A percentile compares a stretch with the other conserved stretches of the same genome.
These are phyloP conservation scores for Microplitis manilae DNA, from an alignment of 2,888 invertebrate genomes.

Conservation along the genomic window DNA sequence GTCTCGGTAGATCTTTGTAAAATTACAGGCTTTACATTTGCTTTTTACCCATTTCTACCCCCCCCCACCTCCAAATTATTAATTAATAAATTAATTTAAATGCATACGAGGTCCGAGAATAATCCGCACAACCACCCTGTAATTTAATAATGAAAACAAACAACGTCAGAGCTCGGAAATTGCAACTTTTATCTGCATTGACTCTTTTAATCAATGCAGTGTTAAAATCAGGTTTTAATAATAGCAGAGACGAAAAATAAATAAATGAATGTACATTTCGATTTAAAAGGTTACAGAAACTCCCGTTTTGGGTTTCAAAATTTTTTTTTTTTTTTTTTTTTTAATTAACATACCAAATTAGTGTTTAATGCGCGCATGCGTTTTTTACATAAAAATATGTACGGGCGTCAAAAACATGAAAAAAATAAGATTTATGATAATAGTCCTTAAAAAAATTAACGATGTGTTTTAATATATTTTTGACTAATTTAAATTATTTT, in stretches of 20 bases:
- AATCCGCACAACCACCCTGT: background rate
- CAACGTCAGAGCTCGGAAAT: background rate
- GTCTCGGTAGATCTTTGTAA: constrained; percentile 43
- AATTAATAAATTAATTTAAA: background rate
- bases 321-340: too few relatives aligned
- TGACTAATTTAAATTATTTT: background rate
- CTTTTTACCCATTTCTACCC: background rate
- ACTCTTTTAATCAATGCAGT: background rate
- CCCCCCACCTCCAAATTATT: background rate
- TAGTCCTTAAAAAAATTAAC: background rate
- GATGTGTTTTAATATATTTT: background rate
- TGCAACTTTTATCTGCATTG: background rate
- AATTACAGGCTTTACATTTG: constrained; percentile 18
- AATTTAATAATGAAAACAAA: background rate
- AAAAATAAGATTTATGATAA: background rate
- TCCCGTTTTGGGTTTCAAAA: too few relatives aligned
- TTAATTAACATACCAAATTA: too few relatives aligned
- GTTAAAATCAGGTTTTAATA: background rate
- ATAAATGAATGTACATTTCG: background rate
- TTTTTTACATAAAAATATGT: background rate
- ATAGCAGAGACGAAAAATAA: background rate
- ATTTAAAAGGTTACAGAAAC: too few relatives aligned
- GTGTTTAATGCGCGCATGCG: too few relatives aligned
- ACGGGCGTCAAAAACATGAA: background rate
- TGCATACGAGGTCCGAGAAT: background rate